Base-by-base conservation (phyloP, 1,140 invertebrate species). In the Bacillus rossius region DNA sequence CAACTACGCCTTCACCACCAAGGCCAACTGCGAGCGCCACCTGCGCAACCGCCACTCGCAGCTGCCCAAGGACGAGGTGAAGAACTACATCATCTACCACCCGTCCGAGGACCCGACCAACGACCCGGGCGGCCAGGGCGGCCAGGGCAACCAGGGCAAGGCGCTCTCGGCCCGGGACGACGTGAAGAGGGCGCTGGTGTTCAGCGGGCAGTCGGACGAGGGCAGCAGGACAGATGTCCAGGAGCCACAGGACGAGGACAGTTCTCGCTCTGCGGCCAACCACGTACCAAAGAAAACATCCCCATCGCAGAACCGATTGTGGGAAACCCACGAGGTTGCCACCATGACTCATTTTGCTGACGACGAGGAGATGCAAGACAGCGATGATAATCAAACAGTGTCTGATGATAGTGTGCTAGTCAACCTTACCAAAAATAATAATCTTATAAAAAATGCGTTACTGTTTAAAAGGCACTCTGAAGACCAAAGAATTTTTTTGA, bases 1-100 rank as follows among this genome's bases (percentile, higher is more conserved):
- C 73, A 92, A 93, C 65, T 96, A 92, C 65, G 92, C 94, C 1
- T 98, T 98, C 72, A 98, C 95, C 1, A 98, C 95, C 0, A 97
- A 98, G 67, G 84, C 90, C 0, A 94, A 94, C 65, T 94, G 91
- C 67, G 91, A 94, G 72, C 74, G 91, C 1, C 91, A 98, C 79
- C 78, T 98, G 69, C 78, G 94, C 68, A 91, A 98, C 78, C 78
- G 92, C 1, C 95, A 98, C 68, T 84, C 87, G 0, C 89, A 94
- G 77, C 78, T 84, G 43, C 82, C 85, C 2, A 82, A 92, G 45
- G 89, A 94, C 56, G 91, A 94, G 61, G 85, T 96, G 0, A 92
- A 94, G 68, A 84, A 84, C 40, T 84, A 87, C 2, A 88, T 95
- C 49, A 89, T 91, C 43, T 92, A 92, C 65, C 89, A 93, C 74